A percentile compares a stretch with the other conserved stretches of the same genome.
phyloP scores from a whole-genome alignment of 2,113 vertebrate species.

The Strix uralensis region DNA sequence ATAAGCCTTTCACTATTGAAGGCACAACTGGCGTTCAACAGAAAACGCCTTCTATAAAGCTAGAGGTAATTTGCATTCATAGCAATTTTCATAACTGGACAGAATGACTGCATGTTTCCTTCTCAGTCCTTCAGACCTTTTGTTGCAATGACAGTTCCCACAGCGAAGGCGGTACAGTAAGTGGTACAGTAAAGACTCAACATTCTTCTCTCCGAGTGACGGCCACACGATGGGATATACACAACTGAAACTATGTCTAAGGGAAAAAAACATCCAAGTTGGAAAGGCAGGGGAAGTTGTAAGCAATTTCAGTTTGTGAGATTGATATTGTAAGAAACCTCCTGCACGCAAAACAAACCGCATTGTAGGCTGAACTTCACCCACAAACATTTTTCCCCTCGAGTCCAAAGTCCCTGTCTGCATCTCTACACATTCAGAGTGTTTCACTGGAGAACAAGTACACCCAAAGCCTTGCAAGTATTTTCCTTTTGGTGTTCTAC shows the following conservation, averaged over 20 bases:
- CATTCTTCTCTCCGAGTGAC: neutral
- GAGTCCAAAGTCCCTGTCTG: neutral
- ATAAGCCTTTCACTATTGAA: neutral
- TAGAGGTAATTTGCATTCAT: slow-evolving; percentile 19
- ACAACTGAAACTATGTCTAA: neutral
- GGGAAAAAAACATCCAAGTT: neutral
- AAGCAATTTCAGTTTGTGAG: neutral
- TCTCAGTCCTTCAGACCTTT: neutral
- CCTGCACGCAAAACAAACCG: neutral
- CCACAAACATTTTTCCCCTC: neutral
- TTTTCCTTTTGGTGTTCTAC: neutral
- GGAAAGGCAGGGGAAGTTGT: neutral
- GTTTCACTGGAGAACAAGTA: neutral
- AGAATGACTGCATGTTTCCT: neutral
- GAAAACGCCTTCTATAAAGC: neutral
- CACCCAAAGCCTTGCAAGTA: neutral
- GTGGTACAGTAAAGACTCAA: neutral
- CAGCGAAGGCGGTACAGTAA: neutral
- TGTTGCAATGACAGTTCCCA: slow-evolving; percentile 38
- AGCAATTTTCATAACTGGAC: slow-evolving; percentile 19
- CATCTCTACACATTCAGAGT: neutral
- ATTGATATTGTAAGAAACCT: neutral
- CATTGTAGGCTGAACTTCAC: neutral
- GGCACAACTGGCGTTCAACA: neutral
- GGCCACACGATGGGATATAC: neutral